Percentiles rank a stretch among this genome's conserved stretches.
These are phyloP conservation scores for Sarcophaga variegata DNA, from an alignment of 2,888 invertebrate genomes.

Conservation along the genomic window DNA sequence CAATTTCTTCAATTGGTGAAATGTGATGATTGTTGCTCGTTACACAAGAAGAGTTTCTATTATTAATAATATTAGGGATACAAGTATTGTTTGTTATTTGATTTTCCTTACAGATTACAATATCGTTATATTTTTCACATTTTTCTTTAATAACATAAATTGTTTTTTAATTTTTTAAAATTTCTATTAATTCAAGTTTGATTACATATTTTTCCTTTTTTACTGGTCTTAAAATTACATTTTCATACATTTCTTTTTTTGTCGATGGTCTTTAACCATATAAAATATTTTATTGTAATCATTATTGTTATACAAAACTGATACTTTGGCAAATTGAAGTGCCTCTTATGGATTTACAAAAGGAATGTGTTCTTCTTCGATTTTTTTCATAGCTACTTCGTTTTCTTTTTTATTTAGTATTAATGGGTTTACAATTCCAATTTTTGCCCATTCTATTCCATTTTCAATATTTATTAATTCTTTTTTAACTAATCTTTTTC, in stretches of 20 bases:
- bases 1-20: too few species aligned
- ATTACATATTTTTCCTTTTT: not conserved
- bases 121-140: too few species aligned
- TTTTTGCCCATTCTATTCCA: not conserved
- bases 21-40: too few species aligned
- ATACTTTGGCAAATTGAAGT: conserved; percentile 26
- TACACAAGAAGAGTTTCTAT: too few species aligned
- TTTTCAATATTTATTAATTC: not conserved
- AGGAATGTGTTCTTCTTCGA: conserved; percentile 25
- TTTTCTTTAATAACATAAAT: too few species aligned
- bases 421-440: conserved; percentile 12
- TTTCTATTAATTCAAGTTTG: too few species aligned
- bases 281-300: conserved; percentile 8
- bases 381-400: conserved; percentile 18
- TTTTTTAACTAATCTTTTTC: conserved; percentile 46
- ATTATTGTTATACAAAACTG: conserved; percentile 5
- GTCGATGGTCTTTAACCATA: conserved; percentile 7
- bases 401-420: conserved; percentile 18
- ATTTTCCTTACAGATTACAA: too few species aligned
- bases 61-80: too few species aligned
- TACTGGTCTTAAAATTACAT: conserved; percentile 26
- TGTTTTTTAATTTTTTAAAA: too few species aligned
- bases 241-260: conserved; percentile 9
- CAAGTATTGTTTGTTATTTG: too few species aligned
- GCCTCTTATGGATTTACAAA: not conserved